These are phyloP conservation scores for Hipparchia semele DNA, from an alignment of 2,888 invertebrate species.

Conservation along the genomic window DNA sequence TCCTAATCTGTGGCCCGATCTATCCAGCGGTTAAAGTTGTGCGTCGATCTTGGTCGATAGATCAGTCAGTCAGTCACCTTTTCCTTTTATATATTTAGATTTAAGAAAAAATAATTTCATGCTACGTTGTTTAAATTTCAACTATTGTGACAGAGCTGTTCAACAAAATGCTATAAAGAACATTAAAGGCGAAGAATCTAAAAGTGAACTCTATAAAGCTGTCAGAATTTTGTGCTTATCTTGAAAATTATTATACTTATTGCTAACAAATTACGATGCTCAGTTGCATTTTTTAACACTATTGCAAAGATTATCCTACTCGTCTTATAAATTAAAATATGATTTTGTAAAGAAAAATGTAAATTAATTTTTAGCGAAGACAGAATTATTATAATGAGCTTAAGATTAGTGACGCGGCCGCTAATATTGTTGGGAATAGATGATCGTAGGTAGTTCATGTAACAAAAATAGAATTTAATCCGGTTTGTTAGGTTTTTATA, in stretches of 20 bases:
- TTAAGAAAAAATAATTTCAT: no score
- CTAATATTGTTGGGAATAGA: not conserved
- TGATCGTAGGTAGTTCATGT: not conserved
- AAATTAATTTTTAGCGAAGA: not conserved
- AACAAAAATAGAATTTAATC: conserved; percentile 15
- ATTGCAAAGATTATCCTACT: not conserved
- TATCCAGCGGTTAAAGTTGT: no score
- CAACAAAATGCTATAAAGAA: no score
- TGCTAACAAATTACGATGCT: not conserved
- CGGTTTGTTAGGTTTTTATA: conserved; percentile 10
- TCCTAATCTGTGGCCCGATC: no score
- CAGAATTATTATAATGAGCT: not conserved
- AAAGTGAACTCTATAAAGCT: conserved; percentile 3
- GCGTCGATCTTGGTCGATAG: no score
- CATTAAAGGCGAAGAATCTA: no score
- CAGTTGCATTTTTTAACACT: no score
- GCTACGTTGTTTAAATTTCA: no score
- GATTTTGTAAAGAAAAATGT: not conserved
- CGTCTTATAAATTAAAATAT: not conserved
- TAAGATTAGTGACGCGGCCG: no score
- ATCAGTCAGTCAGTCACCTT: no score
- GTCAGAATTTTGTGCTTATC: not conserved
- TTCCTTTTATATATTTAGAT: no score
- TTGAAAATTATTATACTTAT: not conserved
- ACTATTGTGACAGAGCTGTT: no score